These are phyloP conservation scores for Eclectus roratus DNA, from an alignment of 2,113 vertebrate species.

Conservation along the genomic window DNA sequence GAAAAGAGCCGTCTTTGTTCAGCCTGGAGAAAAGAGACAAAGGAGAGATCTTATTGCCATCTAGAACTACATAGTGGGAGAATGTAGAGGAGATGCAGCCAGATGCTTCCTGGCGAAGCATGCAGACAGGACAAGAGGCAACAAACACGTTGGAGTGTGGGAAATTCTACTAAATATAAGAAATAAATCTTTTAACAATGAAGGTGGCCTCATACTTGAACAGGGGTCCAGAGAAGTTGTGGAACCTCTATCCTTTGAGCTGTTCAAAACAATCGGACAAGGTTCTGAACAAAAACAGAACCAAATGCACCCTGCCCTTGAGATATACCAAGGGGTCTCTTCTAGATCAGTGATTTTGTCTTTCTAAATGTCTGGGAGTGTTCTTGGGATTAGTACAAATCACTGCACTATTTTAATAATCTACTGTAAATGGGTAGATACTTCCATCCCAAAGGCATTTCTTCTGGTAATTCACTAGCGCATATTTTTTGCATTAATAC, in stretches of 20 bases:
- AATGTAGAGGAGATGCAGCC: no score
- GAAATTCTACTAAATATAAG: not conserved
- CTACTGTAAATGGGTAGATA: not conserved
- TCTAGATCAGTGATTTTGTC: not conserved
- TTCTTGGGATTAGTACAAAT: not conserved
- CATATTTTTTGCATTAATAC: not conserved
- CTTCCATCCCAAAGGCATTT: not conserved
- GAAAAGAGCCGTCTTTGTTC: not conserved
- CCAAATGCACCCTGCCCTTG: not conserved
- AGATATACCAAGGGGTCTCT: not conserved
- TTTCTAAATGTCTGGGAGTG: not conserved
- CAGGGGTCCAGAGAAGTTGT: not conserved
- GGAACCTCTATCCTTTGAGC: not conserved
- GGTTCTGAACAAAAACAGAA: not conserved
- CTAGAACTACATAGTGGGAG: accelerated
- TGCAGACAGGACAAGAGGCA: not conserved
- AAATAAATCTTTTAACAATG: not conserved
- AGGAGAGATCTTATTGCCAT: not conserved
- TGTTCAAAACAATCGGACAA: not conserved
- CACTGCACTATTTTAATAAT: not conserved
- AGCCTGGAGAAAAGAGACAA: not conserved
- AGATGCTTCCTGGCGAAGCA: not conserved
- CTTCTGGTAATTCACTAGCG: not conserved
- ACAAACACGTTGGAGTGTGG: not conserved
- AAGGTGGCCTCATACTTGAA: not conserved